A percentile compares a stretch with the other conserved stretches of the same genome.
Evolutionary conservation across 2,113 vertebrate species (phyloP).

Genomic region (Phylloscopus trochiloides): DNA sequence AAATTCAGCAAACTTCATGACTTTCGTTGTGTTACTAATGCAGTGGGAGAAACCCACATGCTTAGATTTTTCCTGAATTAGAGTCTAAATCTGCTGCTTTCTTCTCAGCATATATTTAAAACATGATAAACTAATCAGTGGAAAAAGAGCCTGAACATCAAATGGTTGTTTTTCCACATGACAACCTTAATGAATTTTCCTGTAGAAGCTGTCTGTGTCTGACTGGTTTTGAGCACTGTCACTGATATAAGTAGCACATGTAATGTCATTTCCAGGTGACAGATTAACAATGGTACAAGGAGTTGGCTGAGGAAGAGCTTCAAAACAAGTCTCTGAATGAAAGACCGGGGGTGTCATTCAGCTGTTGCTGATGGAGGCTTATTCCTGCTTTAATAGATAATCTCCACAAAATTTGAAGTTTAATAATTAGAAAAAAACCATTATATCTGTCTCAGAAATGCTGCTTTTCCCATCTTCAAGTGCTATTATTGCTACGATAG

Average conservation of each 20-base stretch:
- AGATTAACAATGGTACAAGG: neutral
- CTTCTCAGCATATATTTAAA: neutral
- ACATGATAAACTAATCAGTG: neutral
- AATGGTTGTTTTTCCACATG: neutral
- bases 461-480: neutral
- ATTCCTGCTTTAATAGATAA: neutral
- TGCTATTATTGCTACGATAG: neutral
- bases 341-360: neutral
- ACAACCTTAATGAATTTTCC: neutral
- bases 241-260: neutral
- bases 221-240: neutral
- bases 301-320: neutral
- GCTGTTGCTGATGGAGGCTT: neutral
- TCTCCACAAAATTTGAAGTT: neutral
- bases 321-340: neutral
- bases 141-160: neutral
- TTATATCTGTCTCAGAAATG: neutral
- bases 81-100: neutral
- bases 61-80: neutral
- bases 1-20: neutral
- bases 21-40: neutral
- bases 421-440: neutral
- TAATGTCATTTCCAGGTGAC: neutral
- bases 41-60: neutral
- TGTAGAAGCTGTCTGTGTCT: neutral